Evolutionary conservation across 2,113 vertebrate species (phyloP).

Genomic region (Athene noctua): DNA sequence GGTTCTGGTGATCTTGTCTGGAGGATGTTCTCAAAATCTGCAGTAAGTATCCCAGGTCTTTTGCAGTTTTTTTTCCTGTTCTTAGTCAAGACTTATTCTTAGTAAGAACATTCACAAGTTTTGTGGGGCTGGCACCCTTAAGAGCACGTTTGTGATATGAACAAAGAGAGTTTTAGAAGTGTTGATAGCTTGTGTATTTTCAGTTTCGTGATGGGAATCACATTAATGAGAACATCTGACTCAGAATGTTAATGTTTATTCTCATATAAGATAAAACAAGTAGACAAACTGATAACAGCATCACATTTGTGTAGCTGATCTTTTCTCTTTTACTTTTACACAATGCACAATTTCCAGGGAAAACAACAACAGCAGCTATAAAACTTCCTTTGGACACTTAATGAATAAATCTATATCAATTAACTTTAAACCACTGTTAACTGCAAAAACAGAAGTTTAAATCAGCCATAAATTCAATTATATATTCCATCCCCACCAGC

Average conservation of each 20-base stretch:
- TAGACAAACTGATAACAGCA: slow-evolving; percentile 43
- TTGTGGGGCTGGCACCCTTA: neutral
- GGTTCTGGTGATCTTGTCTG: neutral
- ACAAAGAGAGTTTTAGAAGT: slow-evolving; percentile 31
- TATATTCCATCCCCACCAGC: neutral
- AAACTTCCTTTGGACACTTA: slow-evolving; percentile 24
- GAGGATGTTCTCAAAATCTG: neutral
- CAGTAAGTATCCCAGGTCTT: neutral
- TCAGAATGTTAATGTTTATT: slow-evolving; percentile 36
- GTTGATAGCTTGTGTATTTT: slow-evolving; percentile 34
- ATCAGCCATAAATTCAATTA: neutral
- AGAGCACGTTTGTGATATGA: neutral
- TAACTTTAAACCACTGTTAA: slow-evolving; percentile 5
- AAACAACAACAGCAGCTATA: neutral
- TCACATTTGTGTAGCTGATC: neutral
- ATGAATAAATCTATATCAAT: slow-evolving; percentile 39
- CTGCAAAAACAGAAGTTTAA: neutral
- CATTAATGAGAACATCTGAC: slow-evolving; percentile 50
- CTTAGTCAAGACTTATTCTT: neutral
- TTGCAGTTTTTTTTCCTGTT: neutral
- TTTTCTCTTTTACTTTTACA: slow-evolving; percentile 3
- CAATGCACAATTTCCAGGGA: neutral
- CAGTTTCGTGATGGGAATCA: neutral
- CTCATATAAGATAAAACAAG: slow-evolving; percentile 34
- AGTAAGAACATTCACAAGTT: neutral